Percentiles rank a stretch among this genome's conserved stretches.
These are phyloP conservation scores for Beaufortia kweichowensis DNA, from an alignment of 2,113 vertebrate species.

Conservation along the genomic window DNA sequence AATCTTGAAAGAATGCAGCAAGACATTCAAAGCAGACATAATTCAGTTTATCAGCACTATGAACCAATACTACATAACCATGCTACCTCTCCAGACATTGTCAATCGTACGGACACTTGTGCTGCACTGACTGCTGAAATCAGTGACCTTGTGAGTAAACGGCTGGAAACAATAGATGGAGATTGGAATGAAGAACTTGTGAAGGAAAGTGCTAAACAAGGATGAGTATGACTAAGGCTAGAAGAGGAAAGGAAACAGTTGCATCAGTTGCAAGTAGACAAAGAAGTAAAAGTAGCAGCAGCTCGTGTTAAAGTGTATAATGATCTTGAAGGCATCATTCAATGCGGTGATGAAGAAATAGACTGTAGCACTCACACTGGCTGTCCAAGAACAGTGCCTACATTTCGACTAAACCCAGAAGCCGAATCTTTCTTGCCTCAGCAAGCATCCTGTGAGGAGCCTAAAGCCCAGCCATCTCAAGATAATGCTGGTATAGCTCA, in stretches of 20 bases:
- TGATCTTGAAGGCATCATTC: background rate
- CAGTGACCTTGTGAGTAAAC: constrained; percentile 25
- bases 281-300: constrained; percentile 47
- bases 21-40: background rate
- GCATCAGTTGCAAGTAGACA: constrained; percentile 45
- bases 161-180: constrained; percentile 12
- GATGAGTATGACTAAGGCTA: background rate
- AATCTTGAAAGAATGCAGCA: constrained; percentile 43
- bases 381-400: background rate
- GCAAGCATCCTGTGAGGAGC: background rate
- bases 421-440: constrained; percentile 28
- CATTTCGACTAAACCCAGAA: constrained; percentile 8
- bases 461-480: background rate
- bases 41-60: background rate
- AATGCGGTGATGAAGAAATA: background rate
- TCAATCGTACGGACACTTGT: constrained; percentile 50
- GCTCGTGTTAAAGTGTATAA: constrained; percentile 45
- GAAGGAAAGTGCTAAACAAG: constrained; percentile 53
- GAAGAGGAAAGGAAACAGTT: constrained; percentile 43
- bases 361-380: background rate
- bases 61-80: background rate
- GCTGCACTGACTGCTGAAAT: constrained; percentile 42
- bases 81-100: constrained; percentile 15
- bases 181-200: constrained; percentile 33
- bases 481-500: constrained; percentile 23